A percentile compares a stretch with the other conserved stretches of the same genome.
Evolutionary conservation across 2,113 vertebrate genomes (phyloP).

Genomic region (Mobula birostris): DNA sequence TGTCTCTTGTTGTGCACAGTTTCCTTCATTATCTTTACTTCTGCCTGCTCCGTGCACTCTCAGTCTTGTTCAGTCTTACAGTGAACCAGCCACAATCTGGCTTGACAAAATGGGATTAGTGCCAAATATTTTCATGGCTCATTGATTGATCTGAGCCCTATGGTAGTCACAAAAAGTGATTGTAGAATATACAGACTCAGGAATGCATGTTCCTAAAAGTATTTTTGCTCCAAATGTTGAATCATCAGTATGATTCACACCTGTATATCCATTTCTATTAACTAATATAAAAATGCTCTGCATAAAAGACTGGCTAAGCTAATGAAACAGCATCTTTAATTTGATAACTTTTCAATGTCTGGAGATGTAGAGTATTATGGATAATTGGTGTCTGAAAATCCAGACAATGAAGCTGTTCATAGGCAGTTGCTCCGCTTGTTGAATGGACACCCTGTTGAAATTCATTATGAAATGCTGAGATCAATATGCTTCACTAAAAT

Average conservation of each 20-base stretch:
- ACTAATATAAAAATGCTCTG: not conserved
- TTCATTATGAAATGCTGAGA: not conserved
- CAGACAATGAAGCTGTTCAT: conserved; percentile 35
- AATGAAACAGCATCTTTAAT: not conserved
- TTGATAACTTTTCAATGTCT: not conserved
- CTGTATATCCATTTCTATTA: not conserved
- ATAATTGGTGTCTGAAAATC: conserved; percentile 32
- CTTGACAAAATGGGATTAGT: not conserved
- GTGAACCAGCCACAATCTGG: not conserved
- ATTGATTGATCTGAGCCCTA: not conserved
- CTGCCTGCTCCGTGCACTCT: too few relatives aligned
- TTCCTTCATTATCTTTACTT: too few relatives aligned
- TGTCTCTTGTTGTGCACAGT: too few relatives aligned
- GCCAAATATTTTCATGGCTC: not conserved
- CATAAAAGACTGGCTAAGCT: not conserved
- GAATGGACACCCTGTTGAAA: conserved; percentile 17
- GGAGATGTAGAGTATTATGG: not conserved
- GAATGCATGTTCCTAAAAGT: conserved; percentile 3
- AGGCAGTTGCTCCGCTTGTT: not conserved
- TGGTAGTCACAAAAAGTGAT: not conserved
- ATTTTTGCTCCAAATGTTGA: not conserved
- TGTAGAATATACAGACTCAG: not conserved
- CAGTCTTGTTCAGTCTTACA: too few relatives aligned
- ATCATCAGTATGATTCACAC: not conserved
- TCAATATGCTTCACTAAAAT: conserved; percentile 7